Conservation (phyloP, 2,888 invertebrate species). For the Syrphus vitripennis region DNA sequence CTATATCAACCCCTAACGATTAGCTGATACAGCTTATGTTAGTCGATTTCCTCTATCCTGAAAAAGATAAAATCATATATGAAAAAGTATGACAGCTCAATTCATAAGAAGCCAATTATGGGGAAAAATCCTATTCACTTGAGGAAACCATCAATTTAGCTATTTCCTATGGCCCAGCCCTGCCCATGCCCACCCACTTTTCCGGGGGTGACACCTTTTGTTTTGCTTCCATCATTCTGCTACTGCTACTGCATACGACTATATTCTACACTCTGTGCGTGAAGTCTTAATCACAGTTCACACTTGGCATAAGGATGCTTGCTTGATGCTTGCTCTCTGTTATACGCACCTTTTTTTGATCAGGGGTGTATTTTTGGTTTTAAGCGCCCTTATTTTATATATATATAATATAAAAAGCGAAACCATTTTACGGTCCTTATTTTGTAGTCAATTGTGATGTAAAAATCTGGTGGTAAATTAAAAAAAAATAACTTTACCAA, state of each 20-base stretch:
- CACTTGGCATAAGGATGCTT: slow-evolving; percentile 56
- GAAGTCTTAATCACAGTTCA: slow-evolving; percentile 69
- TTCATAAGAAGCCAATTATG: slow-evolving; percentile 74
- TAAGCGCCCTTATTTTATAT: background rate
- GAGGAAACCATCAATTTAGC: slow-evolving; percentile 68
- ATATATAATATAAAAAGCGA: no score
- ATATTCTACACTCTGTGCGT: slow-evolving; percentile 56
- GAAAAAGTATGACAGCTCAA: slow-evolving; percentile 70
- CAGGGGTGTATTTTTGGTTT: background rate
- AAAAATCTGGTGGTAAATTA: no score
- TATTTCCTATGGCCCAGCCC: slow-evolving; percentile 22
- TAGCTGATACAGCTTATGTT: slow-evolving; percentile 50
- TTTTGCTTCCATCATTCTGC: slow-evolving; percentile 9
- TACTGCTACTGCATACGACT: background rate
- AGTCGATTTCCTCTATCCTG: slow-evolving; percentile 50
- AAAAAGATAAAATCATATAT: slow-evolving; percentile 55
- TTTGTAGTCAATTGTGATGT: no score
- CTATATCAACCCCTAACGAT: slow-evolving; percentile 27
- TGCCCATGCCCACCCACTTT: slow-evolving; percentile 35
- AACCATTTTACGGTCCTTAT: no score
- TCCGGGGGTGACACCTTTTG: slow-evolving; percentile 26
- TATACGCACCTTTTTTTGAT: slow-evolving; percentile 34
- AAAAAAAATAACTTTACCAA: no score
- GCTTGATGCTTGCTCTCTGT: slow-evolving; percentile 14
- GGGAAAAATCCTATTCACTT: slow-evolving; percentile 74